Evolutionary conservation across 2,888 invertebrate species (phyloP).

Genomic region (Philhelius pedissequus): DNA sequence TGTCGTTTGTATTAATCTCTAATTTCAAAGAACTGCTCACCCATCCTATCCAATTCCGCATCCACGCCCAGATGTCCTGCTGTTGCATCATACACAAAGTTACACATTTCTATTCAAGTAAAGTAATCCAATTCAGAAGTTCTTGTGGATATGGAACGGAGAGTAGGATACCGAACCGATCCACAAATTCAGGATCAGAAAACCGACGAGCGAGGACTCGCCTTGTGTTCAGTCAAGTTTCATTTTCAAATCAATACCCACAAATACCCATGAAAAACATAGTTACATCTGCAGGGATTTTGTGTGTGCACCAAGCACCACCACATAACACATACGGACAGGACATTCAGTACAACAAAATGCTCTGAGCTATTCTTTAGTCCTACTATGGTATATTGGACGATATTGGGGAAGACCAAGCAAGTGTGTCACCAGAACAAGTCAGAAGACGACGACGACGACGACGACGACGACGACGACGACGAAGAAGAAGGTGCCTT

Average conservation of each 20-base stretch:
- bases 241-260: conserved; percentile 55
- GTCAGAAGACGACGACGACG: too few species aligned
- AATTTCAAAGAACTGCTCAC: conserved; percentile 33
- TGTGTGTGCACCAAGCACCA: conserved; percentile 27
- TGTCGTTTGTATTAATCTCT: conserved; percentile 57
- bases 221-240: conserved; percentile 42
- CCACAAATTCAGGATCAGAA: conserved; percentile 58
- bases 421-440: conserved; percentile 5
- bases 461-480: too few species aligned
- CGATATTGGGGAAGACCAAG: not conserved
- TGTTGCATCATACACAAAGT: conserved; percentile 1
- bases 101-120: conserved; percentile 28
- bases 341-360: conserved; percentile 18
- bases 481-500: conserved; percentile 16
- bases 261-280: conserved; percentile 45
- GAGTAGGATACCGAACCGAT: conserved; percentile 31
- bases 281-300: conserved; percentile 42
- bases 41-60: not conserved
- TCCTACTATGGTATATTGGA: not conserved
- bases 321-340: conserved; percentile 12
- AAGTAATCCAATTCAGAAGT: conserved; percentile 44
- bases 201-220: conserved; percentile 40
- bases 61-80: not conserved
- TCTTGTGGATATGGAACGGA: conserved; percentile 24
- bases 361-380: not conserved